phyloP scores from a whole-genome alignment of 2,797 vertebrate genomes.

The Clamator glandarius region DNA sequence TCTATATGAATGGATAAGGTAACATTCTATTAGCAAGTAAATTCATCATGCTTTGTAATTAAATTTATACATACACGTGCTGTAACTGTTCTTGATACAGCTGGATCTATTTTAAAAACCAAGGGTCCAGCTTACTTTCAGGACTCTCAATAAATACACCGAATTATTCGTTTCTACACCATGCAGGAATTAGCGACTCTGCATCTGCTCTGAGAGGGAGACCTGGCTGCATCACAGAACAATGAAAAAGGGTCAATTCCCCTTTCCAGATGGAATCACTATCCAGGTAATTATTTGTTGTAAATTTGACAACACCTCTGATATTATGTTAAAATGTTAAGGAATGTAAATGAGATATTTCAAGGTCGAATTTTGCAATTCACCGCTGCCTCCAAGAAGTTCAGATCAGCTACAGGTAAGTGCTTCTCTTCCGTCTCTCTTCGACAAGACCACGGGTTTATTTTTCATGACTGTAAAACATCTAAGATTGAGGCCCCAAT shows the following conservation, averaged over 20 bases:
- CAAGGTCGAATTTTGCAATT: neutral
- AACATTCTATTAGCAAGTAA: neutral
- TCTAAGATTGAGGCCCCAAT: neutral
- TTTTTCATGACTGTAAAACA: neutral
- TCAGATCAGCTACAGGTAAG: neutral
- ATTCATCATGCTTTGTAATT: neutral
- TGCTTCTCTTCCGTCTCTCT: neutral
- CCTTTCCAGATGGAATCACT: neutral
- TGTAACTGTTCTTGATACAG: neutral
- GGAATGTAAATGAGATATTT: neutral
- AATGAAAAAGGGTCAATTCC: neutral
- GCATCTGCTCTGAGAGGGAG: neutral
- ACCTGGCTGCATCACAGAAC: neutral
- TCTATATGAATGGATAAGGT: neutral
- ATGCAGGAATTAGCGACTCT: neutral
- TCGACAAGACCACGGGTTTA: neutral
- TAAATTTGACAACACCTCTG: slow-evolving; percentile 49
- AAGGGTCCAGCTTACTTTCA: neutral
- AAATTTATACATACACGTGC: neutral
- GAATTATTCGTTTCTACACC: neutral
- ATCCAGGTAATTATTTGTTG: neutral
- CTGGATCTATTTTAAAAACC: neutral
- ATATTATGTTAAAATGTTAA: neutral
- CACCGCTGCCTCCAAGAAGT: neutral
- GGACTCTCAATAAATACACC: neutral